phyloP scores from a whole-genome alignment of 2,113 vertebrate species.

The Clinocottus analis region DNA sequence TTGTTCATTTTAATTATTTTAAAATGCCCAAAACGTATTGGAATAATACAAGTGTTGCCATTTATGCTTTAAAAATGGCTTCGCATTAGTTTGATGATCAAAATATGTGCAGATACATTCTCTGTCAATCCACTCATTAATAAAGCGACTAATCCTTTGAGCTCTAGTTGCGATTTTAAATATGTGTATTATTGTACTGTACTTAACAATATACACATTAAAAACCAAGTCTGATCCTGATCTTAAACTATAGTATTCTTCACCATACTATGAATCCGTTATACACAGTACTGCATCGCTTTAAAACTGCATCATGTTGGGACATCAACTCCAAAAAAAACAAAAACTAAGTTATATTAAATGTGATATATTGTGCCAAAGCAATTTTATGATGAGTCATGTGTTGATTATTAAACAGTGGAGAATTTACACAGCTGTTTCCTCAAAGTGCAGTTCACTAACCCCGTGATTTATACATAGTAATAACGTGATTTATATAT shows the following conservation, averaged over 20 bases:
- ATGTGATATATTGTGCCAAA: background rate
- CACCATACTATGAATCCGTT: background rate
- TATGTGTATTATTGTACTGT: background rate
- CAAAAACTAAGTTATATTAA: background rate
- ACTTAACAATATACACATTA: background rate
- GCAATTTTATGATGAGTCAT: background rate
- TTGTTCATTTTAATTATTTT: background rate
- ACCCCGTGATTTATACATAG: conserved; percentile 1
- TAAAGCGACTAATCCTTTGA: background rate
- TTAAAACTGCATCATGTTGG: background rate
- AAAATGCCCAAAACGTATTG: background rate
- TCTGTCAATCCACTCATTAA: background rate
- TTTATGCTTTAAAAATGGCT: background rate
- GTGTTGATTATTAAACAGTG: background rate
- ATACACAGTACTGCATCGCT: background rate
- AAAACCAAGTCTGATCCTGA: background rate
- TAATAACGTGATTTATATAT: too few species aligned
- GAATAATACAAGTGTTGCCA: background rate
- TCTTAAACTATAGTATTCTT: conserved; percentile 4
- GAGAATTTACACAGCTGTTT: conserved; percentile 4
- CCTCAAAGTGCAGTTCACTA: background rate
- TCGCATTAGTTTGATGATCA: background rate
- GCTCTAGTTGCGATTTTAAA: background rate
- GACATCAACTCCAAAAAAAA: background rate
- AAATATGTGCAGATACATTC: background rate